Evolutionary conservation across 2,113 vertebrate species (phyloP), one percentile per base, ranked within the genome.

Genomic region (Irena cyanogastra): DNA sequence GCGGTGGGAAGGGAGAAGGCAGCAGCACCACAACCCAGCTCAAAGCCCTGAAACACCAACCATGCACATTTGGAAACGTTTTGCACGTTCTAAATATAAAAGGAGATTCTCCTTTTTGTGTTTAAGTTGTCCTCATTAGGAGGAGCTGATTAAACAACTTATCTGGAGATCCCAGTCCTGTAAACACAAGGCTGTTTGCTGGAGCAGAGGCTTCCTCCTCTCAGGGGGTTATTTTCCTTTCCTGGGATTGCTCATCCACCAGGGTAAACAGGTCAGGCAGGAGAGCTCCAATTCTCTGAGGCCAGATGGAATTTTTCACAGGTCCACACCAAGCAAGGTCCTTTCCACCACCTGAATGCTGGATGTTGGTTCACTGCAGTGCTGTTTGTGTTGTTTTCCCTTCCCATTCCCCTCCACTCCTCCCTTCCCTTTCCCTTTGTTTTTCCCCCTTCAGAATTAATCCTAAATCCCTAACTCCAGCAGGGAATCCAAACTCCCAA

Each of bases 101-200:
- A 83, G 76, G 64, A 74, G 89, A 53, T 31, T 76, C 90, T 72
- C 70, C 88, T 87, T 83, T 83, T 60, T 60, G 60, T 57, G 37
- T 72, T 83, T 2, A 14, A 84, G 66, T 50, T 86, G 82, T 70
- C 66, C 75, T 92, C 83, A 90, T 94, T 90, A 92, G 92, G 79
- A 92, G 81, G 60, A 83, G 85, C 80, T 82, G 89, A 95, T 93
- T 79, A 84, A 90, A 90, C 37, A 61, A 65, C 45, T 87, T 56
- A 76, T 91, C 89, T 72, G 61, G 83, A 60, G 61, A 75, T 79
- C 5, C 17, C 82, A 76, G 66, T 3, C 5, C 33, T 13, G 68
- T 35, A 76, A 94, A 94, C 91, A 85, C 33, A 3, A 65, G 89
- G 45, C 89, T 7, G 49, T 17, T 80, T 42, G 64, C 81, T 64